Percentiles rank a stretch among this genome's conserved stretches.
Evolutionary conservation across 1,140 invertebrate species (phyloP).

Genomic region (Batillaria attramentaria): DNA sequence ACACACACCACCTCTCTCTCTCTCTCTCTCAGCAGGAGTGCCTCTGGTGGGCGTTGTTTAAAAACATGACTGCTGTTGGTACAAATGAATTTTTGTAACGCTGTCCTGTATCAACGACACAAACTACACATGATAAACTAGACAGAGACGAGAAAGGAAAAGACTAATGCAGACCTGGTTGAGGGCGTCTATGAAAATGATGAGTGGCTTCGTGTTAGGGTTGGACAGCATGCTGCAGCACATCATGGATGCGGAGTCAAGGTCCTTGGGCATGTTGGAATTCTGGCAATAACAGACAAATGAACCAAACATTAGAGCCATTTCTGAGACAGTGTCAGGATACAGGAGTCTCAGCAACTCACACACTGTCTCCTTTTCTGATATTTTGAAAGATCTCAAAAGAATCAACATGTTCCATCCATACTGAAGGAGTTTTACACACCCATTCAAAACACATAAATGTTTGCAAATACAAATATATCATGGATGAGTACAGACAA

Average conservation of each 20-base stretch:
- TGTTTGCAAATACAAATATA: too few relatives aligned
- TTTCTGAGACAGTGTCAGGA: background rate
- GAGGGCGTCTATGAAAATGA: conserved; percentile 67
- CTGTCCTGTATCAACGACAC: too few relatives aligned
- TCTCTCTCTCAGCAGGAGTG: too few relatives aligned
- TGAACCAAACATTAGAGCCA: background rate
- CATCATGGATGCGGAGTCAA: conserved; percentile 66
- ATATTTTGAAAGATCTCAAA: background rate
- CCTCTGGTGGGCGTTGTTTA: too few relatives aligned
- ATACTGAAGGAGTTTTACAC: too few relatives aligned
- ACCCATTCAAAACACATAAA: too few relatives aligned
- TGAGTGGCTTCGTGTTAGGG: conserved; percentile 63
- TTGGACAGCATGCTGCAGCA: conserved; percentile 68
- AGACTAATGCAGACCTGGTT: conserved; percentile 59
- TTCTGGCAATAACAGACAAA: conserved; percentile 45
- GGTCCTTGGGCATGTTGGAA: conserved; percentile 65
- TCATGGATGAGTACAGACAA: too few relatives aligned
- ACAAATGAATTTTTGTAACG: too few relatives aligned
- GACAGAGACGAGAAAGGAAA: background rate
- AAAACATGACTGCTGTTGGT: too few relatives aligned
- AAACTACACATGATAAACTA: background rate
- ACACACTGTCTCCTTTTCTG: background rate
- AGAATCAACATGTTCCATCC: background rate
- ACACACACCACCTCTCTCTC: too few relatives aligned
- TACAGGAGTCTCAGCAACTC: background rate